Conservation (phyloP, 2,888 invertebrate species). For the Chrysolina oricalcia region DNA sequence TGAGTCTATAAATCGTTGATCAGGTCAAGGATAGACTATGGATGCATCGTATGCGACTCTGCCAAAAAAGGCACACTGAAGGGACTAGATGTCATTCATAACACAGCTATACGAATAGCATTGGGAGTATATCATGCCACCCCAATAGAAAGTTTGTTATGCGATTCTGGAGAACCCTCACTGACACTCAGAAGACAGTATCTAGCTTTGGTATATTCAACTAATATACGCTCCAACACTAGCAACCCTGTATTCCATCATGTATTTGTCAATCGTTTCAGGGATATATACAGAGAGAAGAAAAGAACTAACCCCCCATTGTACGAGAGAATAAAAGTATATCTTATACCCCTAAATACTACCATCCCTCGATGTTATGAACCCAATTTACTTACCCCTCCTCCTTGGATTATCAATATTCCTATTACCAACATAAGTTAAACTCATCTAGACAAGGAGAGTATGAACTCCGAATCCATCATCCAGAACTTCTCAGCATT, state of each 20-base stretch:
- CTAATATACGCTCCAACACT: background rate
- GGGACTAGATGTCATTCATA: too few species aligned
- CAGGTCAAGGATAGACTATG: too few species aligned
- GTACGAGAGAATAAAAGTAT: background rate
- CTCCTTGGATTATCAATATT: background rate
- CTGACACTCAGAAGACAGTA: too few species aligned
- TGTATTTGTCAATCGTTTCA: background rate
- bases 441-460: background rate
- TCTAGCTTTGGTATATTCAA: background rate
- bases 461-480: background rate
- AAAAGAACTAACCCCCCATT: background rate
- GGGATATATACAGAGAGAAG: background rate
- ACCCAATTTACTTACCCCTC: background rate
- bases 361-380: background rate
- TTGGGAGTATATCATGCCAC: too few species aligned
- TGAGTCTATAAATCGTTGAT: too few species aligned
- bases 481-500: background rate
- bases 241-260: background rate
- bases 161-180: too few species aligned
- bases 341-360: background rate
- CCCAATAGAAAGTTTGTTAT: too few species aligned
- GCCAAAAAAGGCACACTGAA: too few species aligned
- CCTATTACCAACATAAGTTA: background rate
- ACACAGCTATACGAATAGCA: too few species aligned
- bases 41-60: too few species aligned